Conservation (phyloP, 2,113 vertebrate genomes). For the Pipa parva region DNA sequence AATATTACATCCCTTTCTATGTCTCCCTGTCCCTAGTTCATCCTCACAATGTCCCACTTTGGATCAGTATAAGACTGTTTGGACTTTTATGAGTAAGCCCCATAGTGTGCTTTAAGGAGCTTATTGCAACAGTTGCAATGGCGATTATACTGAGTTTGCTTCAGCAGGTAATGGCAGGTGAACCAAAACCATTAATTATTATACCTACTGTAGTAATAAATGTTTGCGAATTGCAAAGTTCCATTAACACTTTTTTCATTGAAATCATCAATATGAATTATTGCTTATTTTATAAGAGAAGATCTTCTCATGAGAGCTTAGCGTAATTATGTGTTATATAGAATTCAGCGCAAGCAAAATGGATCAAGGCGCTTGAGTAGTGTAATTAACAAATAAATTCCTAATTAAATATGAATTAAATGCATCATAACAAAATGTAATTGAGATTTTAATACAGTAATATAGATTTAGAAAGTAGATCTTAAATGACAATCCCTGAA, state of each 20-base stretch:
- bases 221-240: too few relatives aligned
- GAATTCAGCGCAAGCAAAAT: slow-evolving; percentile 3
- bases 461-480: slow-evolving; percentile 5
- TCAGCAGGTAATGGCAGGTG: too few relatives aligned
- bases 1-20: too few relatives aligned
- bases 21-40: too few relatives aligned
- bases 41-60: too few relatives aligned
- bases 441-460: slow-evolving; percentile 12
- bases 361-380: slow-evolving; percentile 6
- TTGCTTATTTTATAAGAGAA: slow-evolving; percentile 12
- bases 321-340: slow-evolving; percentile 19
- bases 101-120: too few relatives aligned
- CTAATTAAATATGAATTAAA: slow-evolving; percentile 36
- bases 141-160: too few relatives aligned
- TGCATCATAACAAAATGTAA: slow-evolving; percentile 27
- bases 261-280: slow-evolving; percentile 1
- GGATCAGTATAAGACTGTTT: too few relatives aligned
- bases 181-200: too few relatives aligned
- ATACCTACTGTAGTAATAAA: too few relatives aligned
- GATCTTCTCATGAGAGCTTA: neutral
- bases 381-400: slow-evolving; percentile 38
- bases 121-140: too few relatives aligned
- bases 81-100: too few relatives aligned
- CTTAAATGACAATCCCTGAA: slow-evolving; percentile 2
- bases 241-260: slow-evolving; percentile 24